Evolutionary conservation across 2,888 invertebrate genomes (phyloP).

Genomic region (Lycocerus yunnanus): DNA sequence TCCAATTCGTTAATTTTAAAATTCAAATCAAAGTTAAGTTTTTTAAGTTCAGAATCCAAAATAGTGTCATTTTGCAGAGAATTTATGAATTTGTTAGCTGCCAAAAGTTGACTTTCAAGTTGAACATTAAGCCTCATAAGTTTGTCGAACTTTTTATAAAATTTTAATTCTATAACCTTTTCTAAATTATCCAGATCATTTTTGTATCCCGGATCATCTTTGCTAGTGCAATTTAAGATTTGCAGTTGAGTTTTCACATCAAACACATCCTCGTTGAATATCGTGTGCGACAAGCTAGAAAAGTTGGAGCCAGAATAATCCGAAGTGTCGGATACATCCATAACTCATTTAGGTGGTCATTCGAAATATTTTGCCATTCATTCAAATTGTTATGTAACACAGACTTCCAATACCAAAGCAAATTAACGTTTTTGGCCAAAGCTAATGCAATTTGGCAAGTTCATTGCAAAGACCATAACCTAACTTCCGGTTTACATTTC

Average conservation of each 20-base stretch:
- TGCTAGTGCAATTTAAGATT: not conserved
- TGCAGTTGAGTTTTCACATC: not conserved
- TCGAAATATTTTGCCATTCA: not conserved
- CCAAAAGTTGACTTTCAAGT: slow-evolving; percentile 18
- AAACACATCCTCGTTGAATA: not conserved
- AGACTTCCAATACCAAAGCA: not conserved
- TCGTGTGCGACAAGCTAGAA: not conserved
- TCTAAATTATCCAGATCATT: slow-evolving; percentile 22
- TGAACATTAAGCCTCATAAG: slow-evolving; percentile 14
- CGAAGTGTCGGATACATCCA: not conserved
- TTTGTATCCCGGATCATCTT: slow-evolving; percentile 7
- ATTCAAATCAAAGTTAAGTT: not conserved
- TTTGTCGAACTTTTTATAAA: slow-evolving; percentile 25
- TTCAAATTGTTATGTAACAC: not conserved
- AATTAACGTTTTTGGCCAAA: not conserved
- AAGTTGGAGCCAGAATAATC: not conserved
- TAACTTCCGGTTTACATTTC: not conserved
- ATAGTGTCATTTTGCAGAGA: not conserved
- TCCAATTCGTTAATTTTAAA: not conserved
- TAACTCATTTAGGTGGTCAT: not conserved
- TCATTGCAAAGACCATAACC: not conserved
- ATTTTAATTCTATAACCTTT: slow-evolving; percentile 11
- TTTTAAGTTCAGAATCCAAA: not conserved
- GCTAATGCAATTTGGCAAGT: not conserved
- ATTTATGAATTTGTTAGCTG: slow-evolving; percentile 12